Percentiles rank a stretch among this genome's conserved stretches.
These are phyloP conservation scores for Poecilia latipinna DNA, from an alignment of 2,113 vertebrate genomes.

Conservation along the genomic window DNA sequence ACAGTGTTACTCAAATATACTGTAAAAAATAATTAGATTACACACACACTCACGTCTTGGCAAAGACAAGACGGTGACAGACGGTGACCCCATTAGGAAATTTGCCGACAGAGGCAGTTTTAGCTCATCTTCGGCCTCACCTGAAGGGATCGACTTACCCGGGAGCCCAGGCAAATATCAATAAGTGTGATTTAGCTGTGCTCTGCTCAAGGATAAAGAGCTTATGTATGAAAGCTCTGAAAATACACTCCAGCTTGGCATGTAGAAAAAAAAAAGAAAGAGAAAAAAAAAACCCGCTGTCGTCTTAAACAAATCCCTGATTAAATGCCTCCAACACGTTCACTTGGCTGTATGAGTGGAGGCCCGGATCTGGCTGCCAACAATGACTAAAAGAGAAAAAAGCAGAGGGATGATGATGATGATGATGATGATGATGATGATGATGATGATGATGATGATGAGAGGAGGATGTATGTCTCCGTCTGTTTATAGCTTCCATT, in stretches of 20 bases:
- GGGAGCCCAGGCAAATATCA: slow-evolving; percentile 68
- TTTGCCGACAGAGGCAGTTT: slow-evolving; percentile 62
- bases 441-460: slow-evolving; percentile 1
- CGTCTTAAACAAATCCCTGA: slow-evolving; percentile 67
- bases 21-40: not conserved
- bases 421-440: not conserved
- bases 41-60: slow-evolving; percentile 17
- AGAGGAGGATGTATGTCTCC: slow-evolving; percentile 15
- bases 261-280: slow-evolving; percentile 29
- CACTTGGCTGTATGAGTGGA: slow-evolving; percentile 56
- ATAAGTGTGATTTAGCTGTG: slow-evolving; percentile 64
- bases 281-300: slow-evolving; percentile 44
- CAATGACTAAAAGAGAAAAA: slow-evolving; percentile 28
- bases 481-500: slow-evolving; percentile 25
- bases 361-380: slow-evolving; percentile 48
- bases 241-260: slow-evolving; percentile 63
- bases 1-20: not conserved
- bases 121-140: slow-evolving; percentile 49
- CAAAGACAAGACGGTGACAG: slow-evolving; percentile 33
- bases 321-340: slow-evolving; percentile 63
- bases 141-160: slow-evolving; percentile 61
- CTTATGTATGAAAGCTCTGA: slow-evolving; percentile 70
- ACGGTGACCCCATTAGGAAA: slow-evolving; percentile 62
- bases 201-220: slow-evolving; percentile 69
- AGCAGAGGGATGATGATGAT: not conserved